Evolutionary conservation across 2,888 invertebrate species (phyloP), one percentile per base, ranked within the genome.

Genomic region (Pachymerium ferrugineum): DNA sequence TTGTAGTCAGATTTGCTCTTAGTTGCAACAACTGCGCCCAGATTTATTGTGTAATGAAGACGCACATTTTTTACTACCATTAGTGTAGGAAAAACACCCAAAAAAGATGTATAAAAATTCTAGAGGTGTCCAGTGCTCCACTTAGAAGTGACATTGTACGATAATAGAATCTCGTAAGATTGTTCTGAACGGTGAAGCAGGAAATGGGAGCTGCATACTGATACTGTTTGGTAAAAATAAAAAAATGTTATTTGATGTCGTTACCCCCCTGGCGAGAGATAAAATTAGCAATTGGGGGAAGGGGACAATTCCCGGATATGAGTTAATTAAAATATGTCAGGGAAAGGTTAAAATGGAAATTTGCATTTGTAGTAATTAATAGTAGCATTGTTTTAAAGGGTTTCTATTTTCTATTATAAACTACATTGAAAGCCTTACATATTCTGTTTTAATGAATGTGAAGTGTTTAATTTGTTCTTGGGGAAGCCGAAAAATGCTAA

Each of bases 91-190:
- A 38, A 54, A 54, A 54, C n/a, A 54, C 19, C 47, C 19, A 19
- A 19, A 54, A 54, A 54, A 54, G 47, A 1, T 54, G 47, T 54
- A 54, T 22, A 54, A 54, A 54, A 54, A 54, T 54, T 54, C 47
- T 54, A 54, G 47, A 22, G 47, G 47, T 54, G 47, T 54, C 47
- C 22, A n/a, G 47, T 54, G 47, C 47, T n/a, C 47, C 47, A 54
- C 47, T 54, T 54, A 54, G 47, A 54, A 54, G 47, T 54, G 47
- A 54, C 47, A 54, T 54, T 54, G 47, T 54, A 54, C 47, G 47
- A 54, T 54, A 54, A 54, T 54, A 54, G 47, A 54, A 54, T 54
- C 47, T 54, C 47, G 47, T 54, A 54, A 54, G 47, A 54, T 54
- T 54, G 47, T 54, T 54, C 47, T 54, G 47, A 54, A 54, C 47